Conservation (phyloP, 2,113 vertebrate species). For the Coreoperca whiteheadi region DNA sequence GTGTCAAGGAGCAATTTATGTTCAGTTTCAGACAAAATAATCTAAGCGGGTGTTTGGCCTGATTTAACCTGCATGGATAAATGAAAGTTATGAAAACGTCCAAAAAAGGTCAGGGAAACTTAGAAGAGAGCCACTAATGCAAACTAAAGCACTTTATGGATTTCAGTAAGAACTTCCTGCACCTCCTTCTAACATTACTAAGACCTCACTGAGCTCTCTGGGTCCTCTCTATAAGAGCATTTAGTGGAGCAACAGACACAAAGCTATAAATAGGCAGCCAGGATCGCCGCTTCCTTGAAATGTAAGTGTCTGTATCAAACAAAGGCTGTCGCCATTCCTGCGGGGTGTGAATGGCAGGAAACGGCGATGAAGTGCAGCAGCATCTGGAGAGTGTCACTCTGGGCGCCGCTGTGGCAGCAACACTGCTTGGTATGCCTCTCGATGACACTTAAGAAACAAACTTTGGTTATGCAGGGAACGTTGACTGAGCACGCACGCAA, state of each 20-base stretch:
- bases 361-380: neutral
- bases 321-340: constrained; percentile 5
- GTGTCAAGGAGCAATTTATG: neutral
- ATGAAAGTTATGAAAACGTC: constrained; percentile 25
- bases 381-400: constrained; percentile 35
- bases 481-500: neutral
- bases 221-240: neutral
- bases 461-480: neutral
- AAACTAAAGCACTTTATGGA: neutral
- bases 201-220: neutral
- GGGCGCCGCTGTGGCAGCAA: constrained; percentile 7
- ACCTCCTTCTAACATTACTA: constrained; percentile 30
- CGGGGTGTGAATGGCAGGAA: neutral
- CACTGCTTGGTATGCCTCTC: neutral
- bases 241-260: constrained; percentile 14
- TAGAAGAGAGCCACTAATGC: neutral
- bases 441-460: neutral
- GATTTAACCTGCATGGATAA: neutral
- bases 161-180: constrained; percentile 46
- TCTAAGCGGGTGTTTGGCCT: neutral
- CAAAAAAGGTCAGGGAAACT: constrained; percentile 12
- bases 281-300: neutral
- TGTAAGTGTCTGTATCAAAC: constrained; percentile 18
- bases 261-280: constrained; percentile 41
- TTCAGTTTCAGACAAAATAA: neutral